Conservation (phyloP, 1,140 invertebrate genomes). For the Drosophila guanche region DNA sequence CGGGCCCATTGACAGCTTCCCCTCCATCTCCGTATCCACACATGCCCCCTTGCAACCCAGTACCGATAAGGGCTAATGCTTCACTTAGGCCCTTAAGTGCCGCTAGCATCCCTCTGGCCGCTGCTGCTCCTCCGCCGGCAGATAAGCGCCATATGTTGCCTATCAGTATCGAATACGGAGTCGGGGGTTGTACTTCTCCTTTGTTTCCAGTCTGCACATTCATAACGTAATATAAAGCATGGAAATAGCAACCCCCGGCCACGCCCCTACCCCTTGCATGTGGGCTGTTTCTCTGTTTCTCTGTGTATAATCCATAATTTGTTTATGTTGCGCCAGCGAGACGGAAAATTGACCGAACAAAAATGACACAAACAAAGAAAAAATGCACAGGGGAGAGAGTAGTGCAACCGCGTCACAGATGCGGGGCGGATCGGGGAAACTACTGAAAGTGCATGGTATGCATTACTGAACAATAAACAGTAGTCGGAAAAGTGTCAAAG, state of each 20-base stretch:
- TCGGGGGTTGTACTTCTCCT: conserved; percentile 16
- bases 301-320: conserved; percentile 58
- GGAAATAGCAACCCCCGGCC: background rate
- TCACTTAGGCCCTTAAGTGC: conserved; percentile 78
- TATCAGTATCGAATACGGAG: conserved; percentile 35
- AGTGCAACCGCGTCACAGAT: background rate
- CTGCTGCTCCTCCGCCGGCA: background rate
- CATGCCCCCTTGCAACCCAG: background rate
- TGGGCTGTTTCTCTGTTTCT: conserved; percentile 46
- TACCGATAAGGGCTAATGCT: conserved; percentile 75
- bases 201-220: conserved; percentile 49
- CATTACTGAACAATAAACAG: too few species aligned
- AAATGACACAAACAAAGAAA: conserved; percentile 51
- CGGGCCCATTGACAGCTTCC: conserved; percentile 62
- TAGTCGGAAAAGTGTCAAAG: too few species aligned
- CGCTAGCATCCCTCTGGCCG: conserved; percentile 30
- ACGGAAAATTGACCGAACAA: conserved; percentile 77
- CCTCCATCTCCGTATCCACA: conserved; percentile 2
- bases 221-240: conserved; percentile 38
- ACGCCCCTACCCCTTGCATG: conserved; percentile 10
- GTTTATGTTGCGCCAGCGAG: conserved; percentile 65
- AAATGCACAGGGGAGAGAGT: conserved; percentile 9
- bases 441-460: too few species aligned
- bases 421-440: conserved; percentile 3
- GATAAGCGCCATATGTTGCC: conserved; percentile 68